Percentiles rank a stretch among this genome's conserved stretches.
These are phyloP conservation scores for Okamejei kenojei DNA, from an alignment of 2,797 vertebrate genomes.

Conservation along the genomic window DNA sequence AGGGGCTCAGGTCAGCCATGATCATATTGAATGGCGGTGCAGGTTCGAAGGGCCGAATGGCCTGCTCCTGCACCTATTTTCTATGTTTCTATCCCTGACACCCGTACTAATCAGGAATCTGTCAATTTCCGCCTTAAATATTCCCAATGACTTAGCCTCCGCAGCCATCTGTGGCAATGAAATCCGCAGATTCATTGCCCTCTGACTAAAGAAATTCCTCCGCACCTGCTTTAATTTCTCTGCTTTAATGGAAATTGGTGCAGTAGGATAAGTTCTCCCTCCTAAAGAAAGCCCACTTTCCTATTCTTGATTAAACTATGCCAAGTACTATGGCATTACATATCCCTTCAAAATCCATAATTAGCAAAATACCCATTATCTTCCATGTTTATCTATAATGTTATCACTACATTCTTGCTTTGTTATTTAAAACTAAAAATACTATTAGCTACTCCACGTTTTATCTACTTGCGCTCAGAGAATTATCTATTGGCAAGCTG, in stretches of 20 bases:
- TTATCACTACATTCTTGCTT: background rate
- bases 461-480: background rate
- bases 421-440: background rate
- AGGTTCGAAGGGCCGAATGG: no score
- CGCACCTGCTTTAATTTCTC: no score
- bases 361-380: background rate
- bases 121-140: no score
- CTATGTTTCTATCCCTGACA: no score
- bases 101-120: no score
- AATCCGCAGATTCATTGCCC: no score
- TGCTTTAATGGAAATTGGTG: background rate
- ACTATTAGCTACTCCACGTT: background rate
- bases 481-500: background rate
- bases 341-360: background rate
- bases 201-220: no score
- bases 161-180: no score
- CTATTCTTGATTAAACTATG: background rate
- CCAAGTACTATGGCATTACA: background rate
- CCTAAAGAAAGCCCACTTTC: background rate
- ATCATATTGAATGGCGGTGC: no score
- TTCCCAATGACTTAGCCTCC: no score
- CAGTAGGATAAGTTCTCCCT: background rate
- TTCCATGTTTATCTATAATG: background rate
- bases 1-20: no score
- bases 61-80: no score